Base-by-base conservation (phyloP, 2,113 vertebrate species). In the Bettongia penicillata region DNA sequence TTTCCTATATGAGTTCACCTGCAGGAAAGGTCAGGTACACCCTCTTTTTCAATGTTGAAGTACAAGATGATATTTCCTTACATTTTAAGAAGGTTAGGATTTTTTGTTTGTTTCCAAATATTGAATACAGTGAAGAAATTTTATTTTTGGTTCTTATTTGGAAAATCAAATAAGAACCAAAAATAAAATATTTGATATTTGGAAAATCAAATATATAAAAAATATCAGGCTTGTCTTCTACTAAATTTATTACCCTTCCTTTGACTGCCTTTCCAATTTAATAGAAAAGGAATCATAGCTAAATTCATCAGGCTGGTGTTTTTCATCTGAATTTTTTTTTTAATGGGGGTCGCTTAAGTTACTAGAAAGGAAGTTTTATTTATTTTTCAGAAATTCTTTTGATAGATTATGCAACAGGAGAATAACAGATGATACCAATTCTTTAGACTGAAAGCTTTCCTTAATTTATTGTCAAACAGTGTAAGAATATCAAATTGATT, bases 371-470 rank as follows among this genome's bases (percentile, higher is more conserved):
- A 96, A 91, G 94, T 93, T 95, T 95, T 91, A 57, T 90, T 96
- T 94, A 3, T 95, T 95, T 97, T 61, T 77, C 90, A 95, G 37
- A 95, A 95, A 96, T 92, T 55, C 14, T 94, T 94, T 95, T 95
- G 93, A 51, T 91, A 89, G 92, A 91, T 93, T 92, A 48, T 95
- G 31, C 93, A 84, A 96, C 47, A 84, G 95, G n/a, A 90, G 43
- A 93, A 43, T 94, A 96, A 52, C 43, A 92, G 47, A 89, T 92
- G 25, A 7, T 91, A 52, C 90, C 51, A 77, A 26, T 19, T 16
- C 92, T 93, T 11, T 68, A 92, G 14, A 43, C 90, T 84, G 92
- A 95, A 93, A 24, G 43, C 48, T 94, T 28, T 31, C 50, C 26
- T 94, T 95, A 51, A 89, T 95, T 93, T 94, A 48, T 91, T 94